These are phyloP conservation scores for Coturnix japonica DNA, from an alignment of 2,113 vertebrate species.

Conservation along the genomic window DNA sequence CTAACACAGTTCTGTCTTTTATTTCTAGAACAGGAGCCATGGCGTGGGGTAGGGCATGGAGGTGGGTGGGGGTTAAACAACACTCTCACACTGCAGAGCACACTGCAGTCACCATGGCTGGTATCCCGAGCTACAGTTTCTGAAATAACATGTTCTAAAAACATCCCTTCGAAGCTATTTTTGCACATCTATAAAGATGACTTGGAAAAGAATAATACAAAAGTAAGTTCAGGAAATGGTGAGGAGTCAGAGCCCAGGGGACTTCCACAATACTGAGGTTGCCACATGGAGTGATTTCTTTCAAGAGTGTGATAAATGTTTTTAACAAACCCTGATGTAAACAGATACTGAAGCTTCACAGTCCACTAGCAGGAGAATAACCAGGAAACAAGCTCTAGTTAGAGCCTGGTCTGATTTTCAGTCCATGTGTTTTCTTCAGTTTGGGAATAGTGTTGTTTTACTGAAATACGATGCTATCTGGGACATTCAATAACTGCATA, in stretches of 20 bases:
- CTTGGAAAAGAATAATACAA: neutral
- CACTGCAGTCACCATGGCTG: neutral
- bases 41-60: neutral
- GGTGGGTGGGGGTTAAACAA: neutral
- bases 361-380: neutral
- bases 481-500: neutral
- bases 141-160: neutral
- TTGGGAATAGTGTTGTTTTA: neutral
- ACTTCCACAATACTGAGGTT: neutral
- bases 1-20: conserved; percentile 48
- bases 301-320: neutral
- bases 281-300: neutral
- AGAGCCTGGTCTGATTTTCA: neutral
- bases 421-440: neutral
- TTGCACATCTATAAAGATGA: neutral
- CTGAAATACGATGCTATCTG: neutral
- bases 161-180: conserved; percentile 23
- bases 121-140: conserved; percentile 8
- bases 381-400: neutral
- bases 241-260: neutral
- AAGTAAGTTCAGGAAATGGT: neutral
- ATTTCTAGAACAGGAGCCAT: conserved; percentile 15
- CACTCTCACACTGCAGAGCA: neutral
- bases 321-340: neutral
- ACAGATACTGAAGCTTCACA: neutral